phyloP scores from a whole-genome alignment of 2,888 invertebrate species.

The Drosophila lacicola region DNA sequence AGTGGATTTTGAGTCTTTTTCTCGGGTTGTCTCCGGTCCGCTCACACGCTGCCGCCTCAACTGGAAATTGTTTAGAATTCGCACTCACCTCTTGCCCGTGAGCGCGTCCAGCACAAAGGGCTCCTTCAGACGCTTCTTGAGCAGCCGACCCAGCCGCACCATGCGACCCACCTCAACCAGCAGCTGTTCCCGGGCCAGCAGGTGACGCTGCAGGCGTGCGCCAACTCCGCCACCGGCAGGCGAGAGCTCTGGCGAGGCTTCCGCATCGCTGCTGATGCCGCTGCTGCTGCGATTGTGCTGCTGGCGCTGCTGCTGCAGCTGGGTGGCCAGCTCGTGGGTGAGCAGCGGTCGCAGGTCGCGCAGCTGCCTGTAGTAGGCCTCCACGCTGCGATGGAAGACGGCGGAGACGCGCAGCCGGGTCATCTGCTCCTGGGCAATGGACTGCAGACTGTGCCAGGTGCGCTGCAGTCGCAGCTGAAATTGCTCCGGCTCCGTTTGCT shows the following conservation, averaged over 20 bases:
- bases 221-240: conserved; percentile 42
- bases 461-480: conserved; percentile 87
- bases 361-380: conserved; percentile 88
- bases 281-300: conserved; percentile 74
- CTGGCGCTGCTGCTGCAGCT: conserved; percentile 67
- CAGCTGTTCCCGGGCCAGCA: conserved; percentile 88
- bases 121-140: conserved; percentile 89
- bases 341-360: conserved; percentile 87
- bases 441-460: conserved; percentile 89
- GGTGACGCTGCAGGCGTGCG: conserved; percentile 86
- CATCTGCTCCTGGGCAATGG: conserved; percentile 91
- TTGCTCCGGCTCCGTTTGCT: conserved; percentile 87
- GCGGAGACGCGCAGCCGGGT: conserved; percentile 91
- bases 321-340: conserved; percentile 83
- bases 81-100: conserved; percentile 82
- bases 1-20: conserved; percentile 29
- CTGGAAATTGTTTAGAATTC: conserved; percentile 3
- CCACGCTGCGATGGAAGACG: conserved; percentile 90
- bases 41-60: conserved; percentile 8
- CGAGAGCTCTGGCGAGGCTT: conserved; percentile 51
- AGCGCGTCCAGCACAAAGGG: conserved; percentile 86
- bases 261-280: conserved; percentile 71
- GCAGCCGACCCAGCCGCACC: conserved; percentile 89
- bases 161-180: conserved; percentile 90
- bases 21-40: conserved; percentile 3